These are phyloP conservation scores for Ascidia mentula DNA, from an alignment of 23 tunicate genomes.

Conservation along the genomic window DNA sequence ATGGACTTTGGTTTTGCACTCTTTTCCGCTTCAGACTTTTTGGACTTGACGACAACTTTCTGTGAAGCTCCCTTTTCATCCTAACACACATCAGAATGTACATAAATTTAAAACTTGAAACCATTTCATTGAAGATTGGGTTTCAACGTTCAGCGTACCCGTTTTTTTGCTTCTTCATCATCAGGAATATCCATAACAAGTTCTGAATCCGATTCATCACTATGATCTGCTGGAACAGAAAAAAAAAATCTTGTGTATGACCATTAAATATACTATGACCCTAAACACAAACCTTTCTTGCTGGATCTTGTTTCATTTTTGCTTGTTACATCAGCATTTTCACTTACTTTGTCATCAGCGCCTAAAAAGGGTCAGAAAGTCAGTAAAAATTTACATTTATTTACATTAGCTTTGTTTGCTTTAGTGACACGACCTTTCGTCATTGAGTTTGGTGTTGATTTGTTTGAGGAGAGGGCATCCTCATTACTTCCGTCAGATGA, in stretches of 20 bases:
- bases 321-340: background rate
- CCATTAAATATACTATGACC: background rate
- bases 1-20: slow-evolving; percentile 47
- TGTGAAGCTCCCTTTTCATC: background rate
- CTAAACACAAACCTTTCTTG: background rate
- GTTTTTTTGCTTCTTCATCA: slow-evolving; percentile 37
- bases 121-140: background rate
- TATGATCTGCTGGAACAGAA: slow-evolving; percentile 15
- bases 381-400: too few relatives aligned
- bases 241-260: background rate
- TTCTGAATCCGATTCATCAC: slow-evolving; percentile 54
- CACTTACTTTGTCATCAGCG: background rate
- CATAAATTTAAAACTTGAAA: background rate
- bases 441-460: slow-evolving; percentile 19
- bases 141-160: background rate
- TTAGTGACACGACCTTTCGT: background rate
- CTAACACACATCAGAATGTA: background rate
- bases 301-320: background rate
- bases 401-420: too few relatives aligned
- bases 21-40: background rate
- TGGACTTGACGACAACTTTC: slow-evolving; percentile 30
- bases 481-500: slow-evolving; percentile 22
- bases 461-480: slow-evolving; percentile 2
- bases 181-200: slow-evolving; percentile 63
- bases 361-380: too few relatives aligned